phyloP scores from a whole-genome alignment of 1,140 invertebrate genomes.

The Anastrepha obliqua region DNA sequence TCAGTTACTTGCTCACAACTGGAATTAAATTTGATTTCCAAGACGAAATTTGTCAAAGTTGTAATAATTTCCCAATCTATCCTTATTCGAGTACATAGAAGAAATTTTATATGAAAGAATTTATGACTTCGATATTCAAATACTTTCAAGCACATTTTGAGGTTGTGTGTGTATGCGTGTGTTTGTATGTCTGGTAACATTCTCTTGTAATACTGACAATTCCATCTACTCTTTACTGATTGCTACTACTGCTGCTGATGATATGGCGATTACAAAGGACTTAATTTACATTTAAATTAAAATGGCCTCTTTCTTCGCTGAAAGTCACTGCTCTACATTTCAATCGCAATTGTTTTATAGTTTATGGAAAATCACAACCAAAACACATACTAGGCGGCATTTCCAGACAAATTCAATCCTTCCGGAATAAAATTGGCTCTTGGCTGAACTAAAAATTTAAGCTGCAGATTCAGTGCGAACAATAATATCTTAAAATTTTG shows the following conservation, averaged over 20 bases:
- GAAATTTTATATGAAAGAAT: too few relatives aligned
- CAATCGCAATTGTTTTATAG: constrained; percentile 16
- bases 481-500: background rate
- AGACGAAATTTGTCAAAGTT: too few relatives aligned
- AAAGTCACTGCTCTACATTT: background rate
- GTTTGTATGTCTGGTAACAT: background rate
- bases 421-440: background rate
- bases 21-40: too few relatives aligned
- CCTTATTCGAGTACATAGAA: too few relatives aligned
- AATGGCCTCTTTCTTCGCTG: constrained; percentile 57
- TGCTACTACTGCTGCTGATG: constrained; percentile 30
- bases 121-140: too few relatives aligned
- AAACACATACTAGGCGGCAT: background rate
- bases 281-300: constrained; percentile 75
- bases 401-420: background rate
- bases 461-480: background rate
- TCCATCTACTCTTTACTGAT: background rate
- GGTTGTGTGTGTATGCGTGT: background rate
- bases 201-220: background rate
- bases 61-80: too few relatives aligned
- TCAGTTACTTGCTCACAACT: too few relatives aligned
- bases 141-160: background rate
- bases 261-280: constrained; percentile 68
- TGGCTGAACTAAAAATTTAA: background rate
- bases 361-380: constrained; percentile 13